Evolutionary conservation across 2,888 invertebrate species (phyloP).

Genomic region (Stenodema calcarata): DNA sequence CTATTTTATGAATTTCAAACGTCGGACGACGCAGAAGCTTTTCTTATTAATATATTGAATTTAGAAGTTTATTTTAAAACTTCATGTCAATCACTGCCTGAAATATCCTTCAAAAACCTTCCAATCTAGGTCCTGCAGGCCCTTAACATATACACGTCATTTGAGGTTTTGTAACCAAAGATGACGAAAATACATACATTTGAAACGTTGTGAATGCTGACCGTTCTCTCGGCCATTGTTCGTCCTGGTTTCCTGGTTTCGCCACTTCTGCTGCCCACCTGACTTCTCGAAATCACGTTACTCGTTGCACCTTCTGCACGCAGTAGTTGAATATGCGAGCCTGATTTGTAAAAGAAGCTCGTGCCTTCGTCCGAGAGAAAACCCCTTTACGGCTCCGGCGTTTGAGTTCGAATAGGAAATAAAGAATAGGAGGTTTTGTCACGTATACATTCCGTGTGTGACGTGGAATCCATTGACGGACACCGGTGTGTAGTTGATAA

Average conservation of each 20-base stretch:
- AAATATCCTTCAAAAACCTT: too few relatives aligned
- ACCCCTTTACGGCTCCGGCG: neutral
- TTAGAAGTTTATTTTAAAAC: too few relatives aligned
- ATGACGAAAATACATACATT: neutral
- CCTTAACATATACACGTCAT: neutral
- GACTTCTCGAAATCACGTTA: neutral
- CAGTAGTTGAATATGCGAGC: neutral
- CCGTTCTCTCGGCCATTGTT: neutral
- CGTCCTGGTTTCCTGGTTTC: neutral
- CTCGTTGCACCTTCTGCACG: neutral
- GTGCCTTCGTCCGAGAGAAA: neutral
- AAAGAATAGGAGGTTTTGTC: neutral
- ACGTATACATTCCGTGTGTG: neutral
- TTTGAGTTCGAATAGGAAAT: neutral
- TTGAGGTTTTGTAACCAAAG: neutral
- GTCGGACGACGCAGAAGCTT: too few relatives aligned
- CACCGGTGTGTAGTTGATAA: neutral
- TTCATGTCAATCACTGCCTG: too few relatives aligned
- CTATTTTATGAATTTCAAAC: too few relatives aligned
- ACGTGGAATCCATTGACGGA: neutral
- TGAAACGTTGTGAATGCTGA: neutral
- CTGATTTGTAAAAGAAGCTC: neutral
- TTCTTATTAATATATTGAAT: too few relatives aligned
- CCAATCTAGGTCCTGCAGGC: too few relatives aligned
- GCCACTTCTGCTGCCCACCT: neutral